Conservation (phyloP, 2,797 vertebrate species). For the Pseudochirops cupreus region DNA sequence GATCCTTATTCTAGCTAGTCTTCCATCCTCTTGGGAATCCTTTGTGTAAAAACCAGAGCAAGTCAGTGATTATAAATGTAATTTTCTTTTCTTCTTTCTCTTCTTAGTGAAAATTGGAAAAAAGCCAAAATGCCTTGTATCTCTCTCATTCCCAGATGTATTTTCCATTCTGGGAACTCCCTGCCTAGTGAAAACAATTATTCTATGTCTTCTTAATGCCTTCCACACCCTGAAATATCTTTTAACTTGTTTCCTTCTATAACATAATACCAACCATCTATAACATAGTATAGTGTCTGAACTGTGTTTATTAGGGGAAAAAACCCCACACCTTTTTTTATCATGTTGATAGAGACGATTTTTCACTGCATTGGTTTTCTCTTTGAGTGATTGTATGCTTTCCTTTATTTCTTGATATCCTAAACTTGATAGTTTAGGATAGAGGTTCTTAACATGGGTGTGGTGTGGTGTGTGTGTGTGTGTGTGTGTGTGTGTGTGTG, state of each 20-base stretch:
- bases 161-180: not conserved
- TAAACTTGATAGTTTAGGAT: not conserved
- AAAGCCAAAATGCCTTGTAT: not conserved
- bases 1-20: not conserved
- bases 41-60: not conserved
- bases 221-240: not conserved
- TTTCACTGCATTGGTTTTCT: not conserved
- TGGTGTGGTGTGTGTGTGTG: not conserved
- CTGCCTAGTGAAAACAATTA: not conserved
- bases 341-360: not conserved
- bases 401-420: not conserved
- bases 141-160: not conserved
- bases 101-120: slow-evolving; percentile 18
- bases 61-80: not conserved
- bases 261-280: not conserved
- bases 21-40: not conserved
- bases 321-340: not conserved
- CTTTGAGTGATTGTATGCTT: not conserved
- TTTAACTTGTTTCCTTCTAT: not conserved
- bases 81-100: not conserved
- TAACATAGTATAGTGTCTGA: not conserved
- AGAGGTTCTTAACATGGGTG: not conserved
- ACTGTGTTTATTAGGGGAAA: not conserved
- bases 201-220: not conserved
- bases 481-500: no score